These are phyloP conservation scores for Muscicapa striata DNA, from an alignment of 2,797 vertebrate species.

Conservation along the genomic window DNA sequence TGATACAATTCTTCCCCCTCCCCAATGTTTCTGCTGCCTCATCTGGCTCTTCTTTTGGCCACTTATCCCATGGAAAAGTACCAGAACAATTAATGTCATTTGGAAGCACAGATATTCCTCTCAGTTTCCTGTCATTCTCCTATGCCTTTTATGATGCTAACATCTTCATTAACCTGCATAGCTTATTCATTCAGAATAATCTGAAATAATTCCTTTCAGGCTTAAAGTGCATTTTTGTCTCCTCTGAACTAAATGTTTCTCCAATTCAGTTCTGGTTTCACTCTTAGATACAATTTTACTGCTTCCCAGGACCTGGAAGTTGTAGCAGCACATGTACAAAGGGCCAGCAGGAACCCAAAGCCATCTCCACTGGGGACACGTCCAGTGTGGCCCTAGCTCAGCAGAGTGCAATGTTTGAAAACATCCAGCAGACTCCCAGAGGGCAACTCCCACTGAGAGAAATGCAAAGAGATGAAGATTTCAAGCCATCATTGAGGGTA, in stretches of 20 bases:
- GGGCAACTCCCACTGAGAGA: constrained; percentile 58
- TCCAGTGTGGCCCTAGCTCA: constrained; percentile 44
- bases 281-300: background rate
- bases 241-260: background rate
- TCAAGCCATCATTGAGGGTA: constrained; percentile 24
- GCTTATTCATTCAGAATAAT: background rate
- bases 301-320: constrained; percentile 52
- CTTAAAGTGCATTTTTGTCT: background rate
- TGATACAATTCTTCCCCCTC: background rate
- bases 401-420: constrained; percentile 72
- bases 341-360: background rate
- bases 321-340: background rate
- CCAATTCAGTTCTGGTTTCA: background rate
- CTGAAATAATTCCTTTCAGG: background rate
- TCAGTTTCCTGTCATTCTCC: background rate
- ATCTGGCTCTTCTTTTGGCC: background rate
- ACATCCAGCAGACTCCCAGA: constrained; percentile 30
- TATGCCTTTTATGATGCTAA: background rate
- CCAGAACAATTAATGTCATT: background rate
- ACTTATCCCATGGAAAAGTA: background rate
- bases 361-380: background rate
- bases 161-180: background rate
- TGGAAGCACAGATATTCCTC: background rate
- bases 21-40: background rate
- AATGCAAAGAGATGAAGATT: constrained; percentile 30